Evolutionary conservation across 2,888 invertebrate genomes (phyloP), one percentile per base, ranked within the genome.

Genomic region (Crematogaster levior): DNA sequence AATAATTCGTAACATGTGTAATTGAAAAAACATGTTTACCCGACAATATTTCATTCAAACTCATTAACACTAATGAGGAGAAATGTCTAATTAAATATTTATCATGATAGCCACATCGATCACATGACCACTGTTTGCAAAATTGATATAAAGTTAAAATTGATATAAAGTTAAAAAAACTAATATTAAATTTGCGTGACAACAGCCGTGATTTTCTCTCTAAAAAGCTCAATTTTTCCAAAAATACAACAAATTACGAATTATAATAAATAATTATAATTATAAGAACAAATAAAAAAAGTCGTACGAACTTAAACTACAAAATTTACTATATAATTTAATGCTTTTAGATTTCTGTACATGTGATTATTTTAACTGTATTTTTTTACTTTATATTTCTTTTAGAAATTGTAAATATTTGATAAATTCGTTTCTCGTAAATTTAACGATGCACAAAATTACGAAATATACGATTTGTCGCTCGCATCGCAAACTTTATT

Each of bases 401-500:
- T n/a, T 24, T 0, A 43, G 24, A 37, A 4, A 51, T 6, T 10
- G 5, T 40, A 24, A 43, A 24, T 58, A 60, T 63, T 63, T 48
- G 12, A 34, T 24, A 27, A 66, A 66, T 53, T 53, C 12, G 7
- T 51, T 43, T 58, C 30, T 37, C 30, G 18, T 48, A 1, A 9
- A 34, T 18, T 21, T n/a, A 30, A 43, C 21, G 30, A 10, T 3
- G 15, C 6, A 3, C 12, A 30, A n/a, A 63, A 75, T 37, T 51
- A 34, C 9, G 18, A 34, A 24, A 27, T 34, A 1, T 7, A 4
- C 27, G 24, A 40, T 40, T 53, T 51, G 40, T 40, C n/a, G 37
- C 63, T 51, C 37, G 37, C 68, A 48, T 60, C 48, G 27, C n/a
- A 34, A 77, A 68, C 75, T 63, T n/a, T 18, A 56, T 86, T 61